phyloP scores from a whole-genome alignment of 2,888 invertebrate species.

The Drosophila quinaria region DNA sequence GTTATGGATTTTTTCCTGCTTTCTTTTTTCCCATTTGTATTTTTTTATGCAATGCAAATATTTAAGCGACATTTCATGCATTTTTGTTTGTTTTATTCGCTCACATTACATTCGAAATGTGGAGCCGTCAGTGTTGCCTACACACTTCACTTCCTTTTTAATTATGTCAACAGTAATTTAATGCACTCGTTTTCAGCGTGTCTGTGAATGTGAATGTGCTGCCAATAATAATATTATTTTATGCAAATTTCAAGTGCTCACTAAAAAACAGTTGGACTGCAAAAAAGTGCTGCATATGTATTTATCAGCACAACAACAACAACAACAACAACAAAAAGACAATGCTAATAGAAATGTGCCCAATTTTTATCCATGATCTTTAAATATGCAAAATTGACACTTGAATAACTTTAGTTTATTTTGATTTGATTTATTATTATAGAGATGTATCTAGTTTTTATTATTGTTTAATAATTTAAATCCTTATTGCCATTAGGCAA shows the following conservation, averaged over 20 bases:
- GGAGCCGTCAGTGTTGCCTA: constrained; percentile 32
- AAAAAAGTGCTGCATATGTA: constrained; percentile 18
- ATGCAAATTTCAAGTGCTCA: constrained; percentile 43
- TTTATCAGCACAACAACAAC: background rate
- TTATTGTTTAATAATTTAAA: background rate
- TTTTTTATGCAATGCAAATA: constrained; percentile 6
- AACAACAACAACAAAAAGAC: background rate
- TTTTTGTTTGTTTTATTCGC: background rate
- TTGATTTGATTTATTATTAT: background rate
- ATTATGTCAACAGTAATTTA: constrained; percentile 74
- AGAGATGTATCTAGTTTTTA: background rate
- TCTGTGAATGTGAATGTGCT: constrained; percentile 27
- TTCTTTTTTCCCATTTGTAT: constrained; percentile 4
- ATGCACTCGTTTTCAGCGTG: constrained; percentile 56
- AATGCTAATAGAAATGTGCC: background rate
- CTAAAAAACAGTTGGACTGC: constrained; percentile 25
- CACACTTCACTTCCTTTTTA: constrained; percentile 51
- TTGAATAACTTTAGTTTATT: background rate
- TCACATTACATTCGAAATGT: constrained; percentile 25
- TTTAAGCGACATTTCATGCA: constrained; percentile 13
- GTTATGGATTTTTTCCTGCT: constrained; percentile 46
- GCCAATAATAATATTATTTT: constrained; percentile 70
- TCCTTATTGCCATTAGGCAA: too few species aligned
- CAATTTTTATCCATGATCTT: constrained; percentile 1
- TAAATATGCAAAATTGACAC: constrained; percentile 9